Base-by-base conservation (phyloP, 2,113 vertebrate genomes). In the Leucopsar rothschildi region DNA sequence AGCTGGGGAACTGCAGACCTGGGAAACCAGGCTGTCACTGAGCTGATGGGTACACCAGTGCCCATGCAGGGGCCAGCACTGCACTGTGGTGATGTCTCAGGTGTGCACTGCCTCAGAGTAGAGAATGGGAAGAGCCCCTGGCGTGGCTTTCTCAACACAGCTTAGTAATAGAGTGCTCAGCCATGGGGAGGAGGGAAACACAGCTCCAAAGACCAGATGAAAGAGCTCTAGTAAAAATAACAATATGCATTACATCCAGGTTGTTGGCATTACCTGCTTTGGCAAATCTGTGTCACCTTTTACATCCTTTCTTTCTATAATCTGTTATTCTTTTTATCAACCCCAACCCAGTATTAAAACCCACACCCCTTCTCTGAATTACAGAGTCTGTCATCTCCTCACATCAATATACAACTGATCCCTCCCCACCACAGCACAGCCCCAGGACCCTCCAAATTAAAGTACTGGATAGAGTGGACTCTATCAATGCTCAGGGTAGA, bases 21-120 rank as follows among this genome's bases (percentile, higher is more conserved):
- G 60, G 49, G 53, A 19, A 24, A 45, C 21, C 1, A 5, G 35
- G 15, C 68, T 86, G 47, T 17, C 16, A n/a, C 7, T 45, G 56
- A 82, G 61, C 33, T 31, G 29, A 18, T 23, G 70, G 56, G 56
- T 24, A 61, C 75, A 77, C 7, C 60, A 35, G 56, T n/a, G 29
- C 12, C 65, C 37, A 6, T 8, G 15, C 53, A 64, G 64, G 45
- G 1, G 6, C 29, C 50, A 65, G 60, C 60, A 28, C 11, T 27
- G 59, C 79, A 10, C 47, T 0, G 0, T 10, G 75, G 18, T 11
- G 19, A 12, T 24, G 39, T 29, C 45, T 39, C 65, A 35, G 56
- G 50, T 22, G 33, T 24, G 42, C 31, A 37, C 11, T 19, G 47
- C 11, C 18, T 53, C 23, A 37, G 44, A 37, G 21, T 0, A 40